phyloP scores from a whole-genome alignment of 2,888 invertebrate species.

The Diogma glabrata region DNA sequence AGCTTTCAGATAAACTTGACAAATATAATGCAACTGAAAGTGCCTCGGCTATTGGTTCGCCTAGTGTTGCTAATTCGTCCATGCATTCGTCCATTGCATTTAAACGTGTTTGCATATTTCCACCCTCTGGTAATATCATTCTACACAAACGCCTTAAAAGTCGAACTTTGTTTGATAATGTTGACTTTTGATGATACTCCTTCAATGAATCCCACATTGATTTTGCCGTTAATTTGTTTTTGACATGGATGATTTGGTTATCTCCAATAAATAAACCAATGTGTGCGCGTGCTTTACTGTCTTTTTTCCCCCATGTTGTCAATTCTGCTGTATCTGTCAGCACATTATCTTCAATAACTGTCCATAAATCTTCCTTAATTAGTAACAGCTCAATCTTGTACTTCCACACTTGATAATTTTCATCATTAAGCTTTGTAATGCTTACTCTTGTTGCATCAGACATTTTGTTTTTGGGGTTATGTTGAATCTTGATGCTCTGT shows the following conservation, averaged over 20 bases:
- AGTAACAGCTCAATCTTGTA: neutral
- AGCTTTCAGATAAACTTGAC: too few relatives aligned
- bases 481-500: too few relatives aligned
- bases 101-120: neutral
- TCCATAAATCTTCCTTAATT: neutral
- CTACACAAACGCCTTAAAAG: neutral
- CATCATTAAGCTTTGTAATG: neutral
- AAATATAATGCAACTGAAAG: constrained; percentile 3
- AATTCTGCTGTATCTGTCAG: neutral
- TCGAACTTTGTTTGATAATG: neutral
- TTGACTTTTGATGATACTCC: constrained; percentile 7
- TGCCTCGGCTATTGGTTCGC: neutral
- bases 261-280: neutral
- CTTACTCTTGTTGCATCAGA: neutral
- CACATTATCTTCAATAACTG: neutral
- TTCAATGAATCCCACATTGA: constrained; percentile 2
- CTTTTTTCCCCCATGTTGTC: neutral
- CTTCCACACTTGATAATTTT: neutral
- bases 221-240: neutral
- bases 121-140: neutral
- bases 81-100: neutral
- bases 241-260: neutral
- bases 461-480: too few relatives aligned
- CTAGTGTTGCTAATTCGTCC: neutral
- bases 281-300: neutral